phyloP scores from a whole-genome alignment of 2,113 vertebrate species.

The Callocephalon fimbriatum region DNA sequence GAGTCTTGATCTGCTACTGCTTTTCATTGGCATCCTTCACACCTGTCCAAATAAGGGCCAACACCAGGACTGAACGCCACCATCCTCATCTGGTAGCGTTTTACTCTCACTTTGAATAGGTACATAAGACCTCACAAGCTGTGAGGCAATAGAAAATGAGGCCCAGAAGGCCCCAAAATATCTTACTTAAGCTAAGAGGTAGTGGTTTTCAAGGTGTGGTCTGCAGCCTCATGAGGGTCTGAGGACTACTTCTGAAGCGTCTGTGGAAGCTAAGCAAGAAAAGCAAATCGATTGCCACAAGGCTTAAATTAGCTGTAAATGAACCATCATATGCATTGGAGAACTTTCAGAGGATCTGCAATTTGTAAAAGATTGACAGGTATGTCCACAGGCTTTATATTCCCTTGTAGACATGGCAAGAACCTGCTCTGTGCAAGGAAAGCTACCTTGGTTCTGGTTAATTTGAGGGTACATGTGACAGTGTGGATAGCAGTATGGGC shows the following conservation, averaged over 20 bases:
- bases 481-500: not conserved
- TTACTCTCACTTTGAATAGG: not conserved
- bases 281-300: not conserved
- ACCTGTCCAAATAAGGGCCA: not conserved
- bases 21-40: not conserved
- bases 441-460: not conserved
- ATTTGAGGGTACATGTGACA: not conserved
- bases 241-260: constrained; percentile 5
- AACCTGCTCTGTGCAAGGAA: not conserved
- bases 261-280: constrained; percentile 1
- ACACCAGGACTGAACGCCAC: not conserved
- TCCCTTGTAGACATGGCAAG: not conserved
- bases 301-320: not conserved
- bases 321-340: not conserved
- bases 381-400: not conserved
- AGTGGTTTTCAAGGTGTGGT: constrained; percentile 34
- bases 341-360: not conserved
- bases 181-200: constrained; percentile 1
- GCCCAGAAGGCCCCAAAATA: not conserved
- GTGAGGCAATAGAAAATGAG: constrained; percentile 7
- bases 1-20: not conserved
- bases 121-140: constrained; percentile 41
- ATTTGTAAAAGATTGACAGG: constrained; percentile 16
- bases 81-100: constrained; percentile 11
- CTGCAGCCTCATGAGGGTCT: not conserved